A percentile compares a stretch with the other conserved stretches of the same genome.
These are phyloP conservation scores for Ennomos fuscantarius DNA, from an alignment of 2,888 invertebrate genomes.

Conservation along the genomic window DNA sequence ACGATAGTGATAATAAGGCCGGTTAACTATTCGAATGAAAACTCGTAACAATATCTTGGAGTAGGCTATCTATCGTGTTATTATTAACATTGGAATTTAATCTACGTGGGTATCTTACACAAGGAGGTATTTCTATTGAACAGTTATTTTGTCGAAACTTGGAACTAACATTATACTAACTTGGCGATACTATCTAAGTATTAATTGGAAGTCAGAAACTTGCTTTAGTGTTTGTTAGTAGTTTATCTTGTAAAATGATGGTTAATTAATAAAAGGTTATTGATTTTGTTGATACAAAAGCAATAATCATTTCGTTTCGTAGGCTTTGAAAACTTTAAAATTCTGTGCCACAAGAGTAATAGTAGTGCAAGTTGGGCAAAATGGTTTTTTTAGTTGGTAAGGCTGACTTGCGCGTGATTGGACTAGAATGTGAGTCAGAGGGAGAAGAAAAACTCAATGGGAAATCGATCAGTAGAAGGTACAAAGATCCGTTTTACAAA, in stretches of 20 bases:
- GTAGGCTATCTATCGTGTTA: slow-evolving; percentile 10
- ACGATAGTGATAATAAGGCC: too few species aligned
- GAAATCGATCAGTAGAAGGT: too few species aligned
- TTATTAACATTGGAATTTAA: slow-evolving; percentile 24
- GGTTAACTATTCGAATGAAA: too few species aligned
- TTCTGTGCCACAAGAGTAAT: too few species aligned
- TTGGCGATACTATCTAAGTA: slow-evolving; percentile 40
- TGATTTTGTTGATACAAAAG: slow-evolving; percentile 16
- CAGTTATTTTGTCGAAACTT: slow-evolving; percentile 40
- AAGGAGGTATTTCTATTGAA: slow-evolving; percentile 25
- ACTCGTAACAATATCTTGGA: background rate
- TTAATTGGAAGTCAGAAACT: slow-evolving; percentile 43
- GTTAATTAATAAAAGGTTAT: slow-evolving; percentile 28
- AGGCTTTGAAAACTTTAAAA: too few species aligned
- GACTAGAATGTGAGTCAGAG: too few species aligned
- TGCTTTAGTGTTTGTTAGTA: slow-evolving; percentile 30
- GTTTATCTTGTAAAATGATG: slow-evolving; percentile 31
- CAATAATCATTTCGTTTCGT: background rate
- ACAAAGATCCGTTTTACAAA: too few species aligned
- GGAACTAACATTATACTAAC: slow-evolving; percentile 36
- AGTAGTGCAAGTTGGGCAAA: too few species aligned
- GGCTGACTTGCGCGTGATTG: too few species aligned
- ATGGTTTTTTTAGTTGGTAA: too few species aligned
- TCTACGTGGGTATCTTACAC: slow-evolving; percentile 17
- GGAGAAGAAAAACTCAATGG: too few species aligned